A percentile compares a stretch with the other conserved stretches of the same genome.
Conservation (phyloP, 2,888 invertebrate genomes). For the Euzophera pinguis region DNA sequence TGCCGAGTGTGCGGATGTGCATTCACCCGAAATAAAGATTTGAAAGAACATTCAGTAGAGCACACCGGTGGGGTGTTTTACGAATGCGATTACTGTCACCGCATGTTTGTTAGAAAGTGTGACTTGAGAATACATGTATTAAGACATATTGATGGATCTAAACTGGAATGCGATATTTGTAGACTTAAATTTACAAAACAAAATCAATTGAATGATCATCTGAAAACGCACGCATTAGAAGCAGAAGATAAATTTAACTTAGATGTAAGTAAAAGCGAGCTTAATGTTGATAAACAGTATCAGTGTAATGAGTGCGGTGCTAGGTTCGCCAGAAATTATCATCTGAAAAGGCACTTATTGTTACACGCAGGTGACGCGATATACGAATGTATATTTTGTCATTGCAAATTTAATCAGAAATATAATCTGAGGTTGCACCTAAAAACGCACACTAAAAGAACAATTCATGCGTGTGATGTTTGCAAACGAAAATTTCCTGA, state of each 20-base stretch:
- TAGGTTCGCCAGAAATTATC: not conserved
- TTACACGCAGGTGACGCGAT: not conserved
- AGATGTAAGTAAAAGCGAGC: not conserved
- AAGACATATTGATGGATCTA: not conserved
- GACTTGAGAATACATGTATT: not conserved
- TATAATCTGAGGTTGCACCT: not conserved
- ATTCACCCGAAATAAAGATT: not conserved
- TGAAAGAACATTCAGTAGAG: not conserved
- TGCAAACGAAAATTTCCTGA: not conserved
- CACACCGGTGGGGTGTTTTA: not conserved
- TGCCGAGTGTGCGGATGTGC: not conserved
- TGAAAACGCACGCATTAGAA: not conserved
- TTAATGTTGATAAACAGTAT: not conserved
- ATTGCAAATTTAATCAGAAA: not conserved
- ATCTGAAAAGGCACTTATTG: not conserved
- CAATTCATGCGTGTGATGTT: not conserved
- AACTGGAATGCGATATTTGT: not conserved
- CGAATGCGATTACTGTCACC: constrained; percentile 3
- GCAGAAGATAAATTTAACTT: not conserved
- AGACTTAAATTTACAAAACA: not conserved
- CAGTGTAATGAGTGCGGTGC: constrained; percentile 1
- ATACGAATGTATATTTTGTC: constrained; percentile 1
- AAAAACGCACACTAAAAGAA: not conserved
- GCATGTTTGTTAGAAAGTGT: not conserved
- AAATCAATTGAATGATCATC: not conserved